Conservation (phyloP, 2,888 invertebrate species). For the Oscheius onirici region DNA sequence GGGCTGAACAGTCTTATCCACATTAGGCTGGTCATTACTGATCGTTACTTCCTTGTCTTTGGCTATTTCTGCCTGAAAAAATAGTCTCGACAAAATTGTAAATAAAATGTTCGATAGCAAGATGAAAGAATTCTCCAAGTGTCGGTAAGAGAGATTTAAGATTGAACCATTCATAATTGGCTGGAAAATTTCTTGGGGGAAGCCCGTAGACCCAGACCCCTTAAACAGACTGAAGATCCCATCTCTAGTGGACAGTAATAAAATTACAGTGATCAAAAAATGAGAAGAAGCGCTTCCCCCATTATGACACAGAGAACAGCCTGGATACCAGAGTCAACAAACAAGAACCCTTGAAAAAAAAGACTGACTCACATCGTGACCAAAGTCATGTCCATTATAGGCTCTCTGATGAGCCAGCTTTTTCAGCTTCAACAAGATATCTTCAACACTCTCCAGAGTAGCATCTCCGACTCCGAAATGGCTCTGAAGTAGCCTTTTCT, state of each 20-base stretch:
- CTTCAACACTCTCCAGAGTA: slow-evolving; percentile 53
- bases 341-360: too few relatives aligned
- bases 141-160: neutral
- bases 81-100: too few relatives aligned
- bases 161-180: neutral
- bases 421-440: slow-evolving; percentile 58
- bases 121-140: too few relatives aligned
- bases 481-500: neutral
- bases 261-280: too few relatives aligned
- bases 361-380: slow-evolving; percentile 62
- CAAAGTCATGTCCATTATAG: slow-evolving; percentile 59
- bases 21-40: slow-evolving; percentile 58
- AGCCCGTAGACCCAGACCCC: too few relatives aligned
- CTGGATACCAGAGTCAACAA: too few relatives aligned
- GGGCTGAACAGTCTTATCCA: slow-evolving; percentile 57
- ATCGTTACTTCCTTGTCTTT: slow-evolving; percentile 58
- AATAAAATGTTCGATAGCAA: too few relatives aligned
- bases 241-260: too few relatives aligned
- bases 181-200: slow-evolving; percentile 7
- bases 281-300: slow-evolving; percentile 11
- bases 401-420: slow-evolving; percentile 57
- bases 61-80: slow-evolving; percentile 55
- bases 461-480: slow-evolving; percentile 58
- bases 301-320: too few relatives aligned
- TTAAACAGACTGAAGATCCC: too few relatives aligned